These are phyloP conservation scores for Rhodophaea formosa DNA, from an alignment of 2,888 invertebrate genomes.

Conservation along the genomic window DNA sequence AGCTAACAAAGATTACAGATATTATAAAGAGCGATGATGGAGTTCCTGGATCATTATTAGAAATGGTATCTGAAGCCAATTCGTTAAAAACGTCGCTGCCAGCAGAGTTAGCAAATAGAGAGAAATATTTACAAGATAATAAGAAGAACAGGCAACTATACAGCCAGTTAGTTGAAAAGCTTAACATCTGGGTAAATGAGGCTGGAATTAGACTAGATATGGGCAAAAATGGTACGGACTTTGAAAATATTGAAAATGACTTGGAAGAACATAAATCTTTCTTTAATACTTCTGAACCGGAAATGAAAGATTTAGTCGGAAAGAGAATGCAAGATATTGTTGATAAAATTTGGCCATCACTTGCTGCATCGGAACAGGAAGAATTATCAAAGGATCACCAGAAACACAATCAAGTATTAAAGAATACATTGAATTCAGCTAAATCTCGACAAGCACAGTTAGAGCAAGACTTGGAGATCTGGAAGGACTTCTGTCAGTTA, in stretches of 20 bases:
- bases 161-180: conserved; percentile 86
- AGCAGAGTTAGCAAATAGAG: conserved; percentile 89
- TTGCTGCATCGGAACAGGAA: conserved; percentile 90
- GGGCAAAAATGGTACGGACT: conserved; percentile 92
- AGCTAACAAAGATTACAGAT: conserved; percentile 86
- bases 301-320: conserved; percentile 89
- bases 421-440: conserved; percentile 91
- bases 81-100: conserved; percentile 89
- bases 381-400: conserved; percentile 91
- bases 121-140: conserved; percentile 89
- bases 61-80: conserved; percentile 92
- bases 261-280: conserved; percentile 93
- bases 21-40: conserved; percentile 87
- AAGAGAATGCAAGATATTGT: conserved; percentile 91
- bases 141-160: conserved; percentile 89
- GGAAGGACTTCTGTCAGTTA: conserved; percentile 91
- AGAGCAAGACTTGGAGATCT: conserved; percentile 91
- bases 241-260: conserved; percentile 90
- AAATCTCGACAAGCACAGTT: conserved; percentile 89
- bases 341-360: conserved; percentile 93
- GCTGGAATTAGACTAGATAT: conserved; percentile 89
- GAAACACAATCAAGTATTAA: conserved; percentile 89
- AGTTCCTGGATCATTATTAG: conserved; percentile 89
- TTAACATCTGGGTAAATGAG: conserved; percentile 91
- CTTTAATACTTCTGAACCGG: conserved; percentile 87